Percentiles rank a stretch among this genome's conserved stretches.
phyloP scores from a whole-genome alignment of 2,113 vertebrate species.

The Corythornis madagascariensis region DNA sequence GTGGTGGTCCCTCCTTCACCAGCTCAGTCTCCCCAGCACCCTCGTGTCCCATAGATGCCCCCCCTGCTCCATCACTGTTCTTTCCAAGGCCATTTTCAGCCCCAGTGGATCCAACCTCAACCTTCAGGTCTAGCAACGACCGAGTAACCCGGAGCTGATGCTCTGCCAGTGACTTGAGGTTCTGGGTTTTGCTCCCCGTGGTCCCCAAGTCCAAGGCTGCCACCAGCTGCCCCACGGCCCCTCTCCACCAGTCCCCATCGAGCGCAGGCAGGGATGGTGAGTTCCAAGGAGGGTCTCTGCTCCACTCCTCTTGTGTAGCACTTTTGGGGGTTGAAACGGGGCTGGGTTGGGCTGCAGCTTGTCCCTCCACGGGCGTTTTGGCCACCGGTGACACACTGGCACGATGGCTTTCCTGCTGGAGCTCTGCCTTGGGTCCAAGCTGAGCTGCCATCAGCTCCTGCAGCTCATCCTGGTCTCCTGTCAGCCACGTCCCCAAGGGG shows the following conservation, averaged over 20 bases:
- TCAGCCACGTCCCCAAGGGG: not conserved
- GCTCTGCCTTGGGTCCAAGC: not conserved
- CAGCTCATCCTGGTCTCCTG: not conserved
- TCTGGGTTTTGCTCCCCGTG: not conserved
- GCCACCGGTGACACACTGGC: rapidly evolving
- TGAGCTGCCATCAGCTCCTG: not conserved
- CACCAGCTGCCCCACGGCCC: not conserved
- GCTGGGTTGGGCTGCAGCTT: not conserved
- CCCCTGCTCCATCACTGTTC: not conserved
- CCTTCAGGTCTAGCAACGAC: not conserved
- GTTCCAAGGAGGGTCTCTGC: not conserved
- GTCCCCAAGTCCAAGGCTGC: not conserved
- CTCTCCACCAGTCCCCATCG: rapidly evolving
- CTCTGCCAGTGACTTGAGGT: too few species aligned
- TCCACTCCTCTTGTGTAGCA: rapidly evolving
- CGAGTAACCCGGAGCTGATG: not conserved
- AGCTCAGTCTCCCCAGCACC: not conserved
- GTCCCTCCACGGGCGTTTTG: rapidly evolving
- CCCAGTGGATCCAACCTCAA: not conserved
- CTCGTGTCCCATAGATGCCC: not conserved
- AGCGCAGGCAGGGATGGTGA: not conserved
- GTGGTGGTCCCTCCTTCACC: too few species aligned
- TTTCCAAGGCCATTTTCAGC: not conserved
- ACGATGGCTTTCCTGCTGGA: not conserved
- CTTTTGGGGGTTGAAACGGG: rapidly evolving